phyloP scores from a whole-genome alignment of 2,797 vertebrate species.

The Rhodeus uyekii region DNA sequence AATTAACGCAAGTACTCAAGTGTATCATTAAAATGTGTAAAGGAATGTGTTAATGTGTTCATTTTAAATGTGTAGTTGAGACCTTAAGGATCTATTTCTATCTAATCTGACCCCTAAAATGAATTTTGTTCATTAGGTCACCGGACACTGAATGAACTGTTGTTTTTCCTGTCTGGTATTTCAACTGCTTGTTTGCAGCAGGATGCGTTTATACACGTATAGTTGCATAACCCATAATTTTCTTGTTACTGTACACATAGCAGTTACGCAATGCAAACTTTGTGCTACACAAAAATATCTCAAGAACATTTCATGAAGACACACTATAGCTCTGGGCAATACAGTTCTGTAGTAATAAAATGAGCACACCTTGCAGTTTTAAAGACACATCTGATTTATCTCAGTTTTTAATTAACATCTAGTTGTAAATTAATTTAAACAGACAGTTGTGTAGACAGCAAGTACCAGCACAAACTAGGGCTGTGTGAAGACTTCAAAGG shows the following conservation, averaged over 20 bases:
- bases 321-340: neutral
- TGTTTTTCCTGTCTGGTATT: neutral
- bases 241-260: neutral
- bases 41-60: neutral
- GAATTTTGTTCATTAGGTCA: neutral
- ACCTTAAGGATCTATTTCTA: neutral
- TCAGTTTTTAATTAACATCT: constrained; percentile 5
- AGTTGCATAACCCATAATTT: neutral
- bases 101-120: neutral
- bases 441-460: neutral
- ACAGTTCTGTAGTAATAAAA: neutral
- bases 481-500: constrained; percentile 38
- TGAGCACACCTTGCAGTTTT: neutral
- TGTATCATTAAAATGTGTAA: neutral
- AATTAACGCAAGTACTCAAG: neutral
- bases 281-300: neutral
- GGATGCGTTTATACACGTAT: neutral
- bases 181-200: constrained; percentile 8
- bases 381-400: constrained; percentile 7
- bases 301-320: constrained; percentile 16
- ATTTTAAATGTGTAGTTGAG: neutral
- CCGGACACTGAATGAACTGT: neutral
- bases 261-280: neutral
- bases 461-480: neutral
- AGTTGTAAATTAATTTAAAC: neutral